Percentiles rank a stretch among this genome's conserved stretches.
These are phyloP conservation scores for Brienomyrus longianalis DNA, from an alignment of 2,113 vertebrate genomes.

Conservation along the genomic window DNA sequence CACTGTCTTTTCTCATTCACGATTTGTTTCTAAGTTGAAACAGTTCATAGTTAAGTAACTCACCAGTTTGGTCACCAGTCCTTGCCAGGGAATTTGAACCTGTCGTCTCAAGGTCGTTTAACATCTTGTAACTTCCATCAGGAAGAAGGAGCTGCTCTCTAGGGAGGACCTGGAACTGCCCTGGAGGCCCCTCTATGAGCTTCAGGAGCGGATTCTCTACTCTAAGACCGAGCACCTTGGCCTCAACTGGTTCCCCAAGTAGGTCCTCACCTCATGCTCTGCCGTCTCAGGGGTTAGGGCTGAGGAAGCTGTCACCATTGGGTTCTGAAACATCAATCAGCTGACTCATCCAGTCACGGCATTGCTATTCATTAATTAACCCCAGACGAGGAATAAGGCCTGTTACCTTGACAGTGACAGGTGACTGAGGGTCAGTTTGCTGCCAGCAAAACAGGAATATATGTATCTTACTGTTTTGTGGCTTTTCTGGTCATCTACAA, in stretches of 20 bases:
- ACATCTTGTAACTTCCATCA: conserved; percentile 37
- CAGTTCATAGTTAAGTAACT: neutral
- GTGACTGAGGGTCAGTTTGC: neutral
- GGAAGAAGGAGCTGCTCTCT: conserved; percentile 92
- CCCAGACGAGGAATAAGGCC: neutral
- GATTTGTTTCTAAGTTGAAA: neutral
- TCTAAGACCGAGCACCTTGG: conserved; percentile 96
- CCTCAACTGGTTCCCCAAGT: conserved; percentile 98
- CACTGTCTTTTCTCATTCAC: neutral
- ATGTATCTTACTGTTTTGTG: neutral
- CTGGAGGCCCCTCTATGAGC: conserved; percentile 89
- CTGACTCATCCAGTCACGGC: neutral
- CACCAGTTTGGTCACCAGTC: neutral
- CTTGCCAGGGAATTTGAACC: neutral
- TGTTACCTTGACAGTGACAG: neutral
- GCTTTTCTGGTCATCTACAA: neutral
- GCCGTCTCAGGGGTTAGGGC: neutral
- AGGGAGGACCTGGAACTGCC: conserved; percentile 88
- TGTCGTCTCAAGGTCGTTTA: neutral
- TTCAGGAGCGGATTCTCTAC: conserved; percentile 87
- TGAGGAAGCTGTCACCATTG: neutral
- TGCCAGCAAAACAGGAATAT: neutral
- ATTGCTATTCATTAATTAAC: neutral
- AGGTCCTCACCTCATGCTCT: conserved; percentile 44
- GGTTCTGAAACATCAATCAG: neutral